phyloP scores from a whole-genome alignment of 2,797 vertebrate species.

The Xenentodon cancila region DNA sequence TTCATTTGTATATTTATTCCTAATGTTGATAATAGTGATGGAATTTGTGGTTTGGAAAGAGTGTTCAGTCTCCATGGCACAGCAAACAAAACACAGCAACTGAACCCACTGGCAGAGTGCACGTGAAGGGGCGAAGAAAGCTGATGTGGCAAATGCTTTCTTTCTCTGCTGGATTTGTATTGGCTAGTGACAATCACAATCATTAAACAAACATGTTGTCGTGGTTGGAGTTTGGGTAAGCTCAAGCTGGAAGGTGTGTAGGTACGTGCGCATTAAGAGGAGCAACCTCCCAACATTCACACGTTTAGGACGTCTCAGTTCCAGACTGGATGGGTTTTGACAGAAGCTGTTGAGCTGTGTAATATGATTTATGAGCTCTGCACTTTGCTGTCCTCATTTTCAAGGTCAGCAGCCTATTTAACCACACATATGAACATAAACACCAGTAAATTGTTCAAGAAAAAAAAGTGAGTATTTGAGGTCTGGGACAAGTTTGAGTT shows the following conservation, averaged over 20 bases:
- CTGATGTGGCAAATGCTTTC: slow-evolving; percentile 70
- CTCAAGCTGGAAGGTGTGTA: too few species aligned
- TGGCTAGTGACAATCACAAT: slow-evolving; percentile 58
- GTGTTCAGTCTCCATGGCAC: slow-evolving; percentile 26
- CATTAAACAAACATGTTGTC: slow-evolving; percentile 70
- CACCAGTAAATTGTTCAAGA: slow-evolving; percentile 14
- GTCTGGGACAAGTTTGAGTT: slow-evolving; percentile 34
- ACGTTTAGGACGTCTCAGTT: slow-evolving; percentile 44
- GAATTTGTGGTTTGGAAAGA: slow-evolving; percentile 43
- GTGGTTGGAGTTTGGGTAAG: slow-evolving; percentile 38
- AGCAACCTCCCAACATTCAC: slow-evolving; percentile 59
- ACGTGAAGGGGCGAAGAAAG: slow-evolving; percentile 64
- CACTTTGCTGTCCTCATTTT: slow-evolving; percentile 51
- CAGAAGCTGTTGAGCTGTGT: slow-evolving; percentile 58
- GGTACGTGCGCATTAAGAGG: slow-evolving; percentile 5
- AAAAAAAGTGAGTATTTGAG: slow-evolving; percentile 18
- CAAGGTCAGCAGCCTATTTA: slow-evolving; percentile 39
- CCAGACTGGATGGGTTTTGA: slow-evolving; percentile 47
- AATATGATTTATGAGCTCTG: slow-evolving; percentile 66
- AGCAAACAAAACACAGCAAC: slow-evolving; percentile 26
- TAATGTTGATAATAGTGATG: slow-evolving; percentile 51
- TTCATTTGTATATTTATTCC: slow-evolving; percentile 61
- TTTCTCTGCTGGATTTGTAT: slow-evolving; percentile 58
- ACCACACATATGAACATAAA: slow-evolving; percentile 39
- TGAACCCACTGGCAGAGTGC: slow-evolving; percentile 37